phyloP scores from a whole-genome alignment of 2,113 vertebrate genomes.

The Phylloscopus whistleri region DNA sequence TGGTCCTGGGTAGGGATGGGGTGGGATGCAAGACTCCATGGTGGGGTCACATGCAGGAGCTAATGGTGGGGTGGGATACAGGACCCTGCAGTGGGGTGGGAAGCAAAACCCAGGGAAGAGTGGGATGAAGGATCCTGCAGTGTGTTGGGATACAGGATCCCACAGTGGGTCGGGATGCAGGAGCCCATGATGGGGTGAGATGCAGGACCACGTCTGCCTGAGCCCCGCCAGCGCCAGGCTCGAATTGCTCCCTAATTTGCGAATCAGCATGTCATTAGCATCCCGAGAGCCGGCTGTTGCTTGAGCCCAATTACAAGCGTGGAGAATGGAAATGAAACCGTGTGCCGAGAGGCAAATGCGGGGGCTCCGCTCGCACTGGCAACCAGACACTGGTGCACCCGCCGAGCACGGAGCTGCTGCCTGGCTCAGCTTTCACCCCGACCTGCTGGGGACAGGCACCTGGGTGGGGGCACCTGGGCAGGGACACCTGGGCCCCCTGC shows the following conservation, averaged over 20 bases:
- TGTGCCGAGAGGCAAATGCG: conserved; percentile 20
- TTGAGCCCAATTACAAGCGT: conserved; percentile 39
- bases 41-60: background rate
- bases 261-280: conserved; percentile 49
- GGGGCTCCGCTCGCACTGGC: background rate
- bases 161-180: background rate
- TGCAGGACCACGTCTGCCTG: background rate
- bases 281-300: conserved; percentile 38
- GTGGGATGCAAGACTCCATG: background rate
- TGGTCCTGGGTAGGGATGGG: background rate
- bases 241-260: conserved; percentile 35
- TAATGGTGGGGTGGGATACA: background rate
- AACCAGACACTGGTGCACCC: conserved; percentile 30
- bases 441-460: background rate
- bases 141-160: background rate
- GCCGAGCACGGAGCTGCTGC: background rate
- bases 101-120: background rate
- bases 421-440: conserved; percentile 24
- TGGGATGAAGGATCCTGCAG: background rate
- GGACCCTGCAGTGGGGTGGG: accelerated
- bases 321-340: conserved; percentile 56
- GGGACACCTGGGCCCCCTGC: background rate
- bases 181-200: background rate
- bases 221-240: background rate
- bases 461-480: background rate